phyloP scores from a whole-genome alignment of 2,113 vertebrate genomes.

The Caracal caracal region DNA sequence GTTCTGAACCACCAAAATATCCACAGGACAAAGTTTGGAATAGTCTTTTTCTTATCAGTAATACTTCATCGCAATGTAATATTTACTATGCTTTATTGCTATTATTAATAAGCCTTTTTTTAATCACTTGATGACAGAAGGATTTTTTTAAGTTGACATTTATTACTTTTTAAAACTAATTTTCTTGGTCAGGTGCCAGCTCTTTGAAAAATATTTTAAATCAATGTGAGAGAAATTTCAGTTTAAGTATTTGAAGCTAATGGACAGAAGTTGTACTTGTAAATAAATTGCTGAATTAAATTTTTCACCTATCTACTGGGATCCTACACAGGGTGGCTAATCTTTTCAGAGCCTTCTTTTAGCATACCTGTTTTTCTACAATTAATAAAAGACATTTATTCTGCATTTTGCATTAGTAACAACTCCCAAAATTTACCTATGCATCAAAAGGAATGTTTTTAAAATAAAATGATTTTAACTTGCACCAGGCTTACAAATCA shows the following conservation, averaged over 20 bases:
- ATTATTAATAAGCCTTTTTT: slow-evolving; percentile 68
- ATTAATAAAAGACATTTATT: background rate
- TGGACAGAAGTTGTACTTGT: slow-evolving; percentile 56
- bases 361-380: background rate
- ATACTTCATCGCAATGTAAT: slow-evolving; percentile 74
- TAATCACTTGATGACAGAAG: slow-evolving; percentile 76
- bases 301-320: slow-evolving; percentile 17
- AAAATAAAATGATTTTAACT: slow-evolving; percentile 72
- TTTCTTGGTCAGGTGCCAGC: slow-evolving; percentile 67
- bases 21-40: slow-evolving; percentile 47
- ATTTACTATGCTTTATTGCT: slow-evolving; percentile 55
- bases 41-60: slow-evolving; percentile 34
- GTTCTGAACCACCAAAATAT: slow-evolving; percentile 66
- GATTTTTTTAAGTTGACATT: slow-evolving; percentile 73
- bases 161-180: slow-evolving; percentile 81
- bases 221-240: slow-evolving; percentile 67
- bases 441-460: slow-evolving; percentile 64
- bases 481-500: slow-evolving; percentile 65
- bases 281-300: slow-evolving; percentile 72
- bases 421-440: slow-evolving; percentile 22
- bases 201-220: slow-evolving; percentile 78
- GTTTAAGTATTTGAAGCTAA: slow-evolving; percentile 74
- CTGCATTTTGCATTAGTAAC: slow-evolving; percentile 48
- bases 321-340: slow-evolving; percentile 53
- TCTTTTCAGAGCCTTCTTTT: background rate